Base-by-base conservation (phyloP, 2,888 invertebrate genomes). In the Vesta saturnalis region DNA sequence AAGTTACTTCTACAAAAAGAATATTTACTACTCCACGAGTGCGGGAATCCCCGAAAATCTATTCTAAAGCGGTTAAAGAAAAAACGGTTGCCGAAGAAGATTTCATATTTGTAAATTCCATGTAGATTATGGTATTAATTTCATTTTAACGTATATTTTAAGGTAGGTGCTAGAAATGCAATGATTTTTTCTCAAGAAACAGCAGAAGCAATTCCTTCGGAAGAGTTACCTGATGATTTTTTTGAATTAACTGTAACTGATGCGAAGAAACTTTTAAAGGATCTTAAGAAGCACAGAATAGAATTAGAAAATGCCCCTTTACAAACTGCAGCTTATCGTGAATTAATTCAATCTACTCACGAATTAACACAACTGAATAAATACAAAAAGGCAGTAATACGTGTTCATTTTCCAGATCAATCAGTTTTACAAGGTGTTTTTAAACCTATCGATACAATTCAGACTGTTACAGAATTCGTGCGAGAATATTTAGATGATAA, bases 391-490 rank as follows among this genome's bases (percentile, higher is more conserved):
- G 90, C 91, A 56, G 90, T 96, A 8, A 91, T 97, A 54, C 86
- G 97, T 63, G 85, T 97, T 71, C 92, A 94, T 80, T 97, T 97
- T 83, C 95, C 96, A 1, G 92, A 96, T 83, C 89, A 91, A 60
- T 87, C 92, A 52, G 93, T 96, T 46, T 86, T 97, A 19, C 97
- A 97, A 84, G 96, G 93, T 10, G 87, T 92, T 46, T 97, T 97
- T 79, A 86, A 87, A 72, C 93, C 96, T 1, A 85, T 87, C 10
- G 93, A 96, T 81, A 91, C 89, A 2, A 86, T 96, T 30, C 84
- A 87, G 75, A 87, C 89, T 69, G 87, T 97, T 2, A 87, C 87
- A 65, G 88, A 91, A 61, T 96, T 96, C 85, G 89, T 96, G 0
- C 89, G 88, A 77, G 87, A 86, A 58, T 91, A 92, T 82, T 84